Conservation (phyloP, 2,113 vertebrate genomes). For the Bubo blakistoni region DNA sequence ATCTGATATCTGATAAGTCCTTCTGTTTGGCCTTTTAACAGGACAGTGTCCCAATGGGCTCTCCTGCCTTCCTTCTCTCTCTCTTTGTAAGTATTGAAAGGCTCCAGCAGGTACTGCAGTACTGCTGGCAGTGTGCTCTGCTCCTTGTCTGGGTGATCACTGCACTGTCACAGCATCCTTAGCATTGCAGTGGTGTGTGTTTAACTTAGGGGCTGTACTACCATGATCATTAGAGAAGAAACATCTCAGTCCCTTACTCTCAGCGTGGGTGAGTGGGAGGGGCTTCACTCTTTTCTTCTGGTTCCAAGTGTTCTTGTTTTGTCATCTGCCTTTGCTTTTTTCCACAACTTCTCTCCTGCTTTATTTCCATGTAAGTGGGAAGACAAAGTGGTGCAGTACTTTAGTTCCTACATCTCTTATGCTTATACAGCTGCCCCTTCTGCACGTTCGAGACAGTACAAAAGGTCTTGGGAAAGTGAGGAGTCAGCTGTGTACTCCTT, state of each 20-base stretch:
- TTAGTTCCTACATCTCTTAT: not conserved
- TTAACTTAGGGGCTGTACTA: not conserved
- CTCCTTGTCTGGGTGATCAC: slow-evolving; percentile 48
- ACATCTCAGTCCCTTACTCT: not conserved
- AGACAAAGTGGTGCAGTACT: slow-evolving; percentile 24
- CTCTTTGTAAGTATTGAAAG: slow-evolving; percentile 99
- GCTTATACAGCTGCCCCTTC: not conserved
- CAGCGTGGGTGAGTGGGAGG: slow-evolving; percentile 31
- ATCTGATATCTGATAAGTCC: slow-evolving; percentile 75
- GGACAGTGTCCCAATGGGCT: slow-evolving; percentile 99
- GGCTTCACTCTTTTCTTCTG: slow-evolving; percentile 32
- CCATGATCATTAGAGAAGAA: not conserved
- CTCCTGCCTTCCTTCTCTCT: slow-evolving; percentile 99
- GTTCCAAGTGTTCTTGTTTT: slow-evolving; percentile 34
- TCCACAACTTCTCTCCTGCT: slow-evolving; percentile 42
- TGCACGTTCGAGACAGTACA: not conserved
- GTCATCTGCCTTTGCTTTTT: slow-evolving; percentile 53
- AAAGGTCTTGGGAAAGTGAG: not conserved
- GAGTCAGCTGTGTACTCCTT: slow-evolving; percentile 12
- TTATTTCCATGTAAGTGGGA: slow-evolving; percentile 35
- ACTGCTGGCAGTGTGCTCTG: slow-evolving; percentile 48
- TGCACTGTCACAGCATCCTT: slow-evolving; percentile 39
- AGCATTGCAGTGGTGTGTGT: not conserved
- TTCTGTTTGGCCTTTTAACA: slow-evolving; percentile 97
- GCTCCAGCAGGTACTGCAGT: slow-evolving; percentile 63